Percentiles rank a stretch among this genome's conserved stretches.
Conservation (phyloP, 2,113 vertebrate genomes). For the Paradoxurus hermaphroditus region DNA sequence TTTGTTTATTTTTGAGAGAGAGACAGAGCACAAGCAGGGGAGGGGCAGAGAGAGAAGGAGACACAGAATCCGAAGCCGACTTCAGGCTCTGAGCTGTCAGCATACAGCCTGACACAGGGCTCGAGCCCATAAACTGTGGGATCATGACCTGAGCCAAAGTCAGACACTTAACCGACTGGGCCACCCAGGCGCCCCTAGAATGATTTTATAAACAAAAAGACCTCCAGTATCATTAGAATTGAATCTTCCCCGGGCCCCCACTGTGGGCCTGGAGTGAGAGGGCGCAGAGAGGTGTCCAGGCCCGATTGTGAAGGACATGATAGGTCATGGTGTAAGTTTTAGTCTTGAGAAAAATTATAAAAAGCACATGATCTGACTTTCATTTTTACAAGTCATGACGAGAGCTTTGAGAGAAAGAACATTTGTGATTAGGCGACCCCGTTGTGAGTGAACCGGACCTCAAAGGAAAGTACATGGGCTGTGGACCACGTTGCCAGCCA, state of each 20-base stretch:
- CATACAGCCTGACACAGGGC: too few relatives aligned
- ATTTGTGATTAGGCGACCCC: neutral
- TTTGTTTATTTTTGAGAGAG: too few relatives aligned
- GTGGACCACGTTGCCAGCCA: neutral
- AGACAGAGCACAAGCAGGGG: too few relatives aligned
- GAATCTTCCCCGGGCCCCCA: neutral
- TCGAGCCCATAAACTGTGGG: too few relatives aligned
- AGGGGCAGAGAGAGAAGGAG: too few relatives aligned
- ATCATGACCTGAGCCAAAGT: too few relatives aligned
- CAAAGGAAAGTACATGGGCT: neutral
- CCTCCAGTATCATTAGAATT: neutral
- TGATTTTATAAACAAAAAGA: neutral
- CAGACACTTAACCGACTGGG: too few relatives aligned
- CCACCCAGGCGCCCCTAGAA: neutral
- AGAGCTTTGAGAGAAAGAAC: neutral
- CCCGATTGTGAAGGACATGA: neutral
- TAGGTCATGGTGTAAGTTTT: neutral
- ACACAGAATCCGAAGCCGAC: too few relatives aligned
- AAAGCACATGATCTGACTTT: neutral
- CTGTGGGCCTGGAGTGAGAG: neutral
- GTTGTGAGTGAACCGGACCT: neutral
- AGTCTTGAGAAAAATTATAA: neutral
- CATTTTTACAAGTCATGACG: neutral
- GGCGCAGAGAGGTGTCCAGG: neutral
- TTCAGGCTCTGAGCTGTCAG: too few relatives aligned